Evolutionary conservation across 2,888 invertebrate genomes (phyloP).

Genomic region (Pseudeuparius sepicola): DNA sequence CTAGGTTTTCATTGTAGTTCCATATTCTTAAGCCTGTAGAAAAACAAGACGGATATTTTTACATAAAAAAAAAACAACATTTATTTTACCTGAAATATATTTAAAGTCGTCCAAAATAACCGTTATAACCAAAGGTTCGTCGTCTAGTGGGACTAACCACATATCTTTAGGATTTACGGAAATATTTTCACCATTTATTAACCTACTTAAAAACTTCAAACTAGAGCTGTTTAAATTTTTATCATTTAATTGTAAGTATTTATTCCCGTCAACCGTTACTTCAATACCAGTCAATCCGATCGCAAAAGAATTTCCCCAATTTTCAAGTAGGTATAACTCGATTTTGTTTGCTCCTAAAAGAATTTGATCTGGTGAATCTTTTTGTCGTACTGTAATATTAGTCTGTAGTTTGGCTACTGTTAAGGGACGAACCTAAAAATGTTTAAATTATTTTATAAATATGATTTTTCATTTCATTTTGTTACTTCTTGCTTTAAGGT

Average conservation of each 20-base stretch:
- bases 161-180: conserved; percentile 56
- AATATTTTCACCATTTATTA: conserved; percentile 61
- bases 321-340: conserved; percentile 49
- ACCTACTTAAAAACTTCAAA: conserved; percentile 40
- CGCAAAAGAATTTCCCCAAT: conserved; percentile 52
- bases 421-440: conserved; percentile 23
- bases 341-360: conserved; percentile 35
- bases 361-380: conserved; percentile 27
- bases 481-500: conserved; percentile 39
- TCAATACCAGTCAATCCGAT: conserved; percentile 51
- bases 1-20: conserved; percentile 73
- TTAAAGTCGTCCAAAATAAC: conserved; percentile 30
- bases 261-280: no score
- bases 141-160: conserved; percentile 46
- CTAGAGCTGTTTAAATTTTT: no score
- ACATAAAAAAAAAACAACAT: neutral
- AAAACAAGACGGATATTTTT: no score
- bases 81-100: conserved; percentile 33
- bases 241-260: no score
- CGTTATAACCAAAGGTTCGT: conserved; percentile 29
- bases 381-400: no score
- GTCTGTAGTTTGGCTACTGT: conserved; percentile 22
- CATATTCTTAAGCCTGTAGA: conserved; percentile 62
- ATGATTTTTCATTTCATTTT: conserved; percentile 13
- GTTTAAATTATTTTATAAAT: conserved; percentile 1